Conservation (phyloP, 2,113 vertebrate genomes). For the Heptranchias perlo region DNA sequence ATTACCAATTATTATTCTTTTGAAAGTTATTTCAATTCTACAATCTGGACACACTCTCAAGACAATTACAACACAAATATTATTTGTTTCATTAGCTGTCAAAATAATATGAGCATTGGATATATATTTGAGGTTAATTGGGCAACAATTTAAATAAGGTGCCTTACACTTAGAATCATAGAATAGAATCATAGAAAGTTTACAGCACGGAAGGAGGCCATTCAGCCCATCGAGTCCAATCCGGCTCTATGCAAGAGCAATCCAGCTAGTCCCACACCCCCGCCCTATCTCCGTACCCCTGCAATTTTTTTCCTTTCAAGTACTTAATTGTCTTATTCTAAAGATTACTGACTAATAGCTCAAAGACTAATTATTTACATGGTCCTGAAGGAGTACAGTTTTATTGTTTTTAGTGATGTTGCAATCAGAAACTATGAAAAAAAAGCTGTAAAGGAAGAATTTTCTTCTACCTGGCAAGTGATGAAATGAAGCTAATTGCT, state of each 20-base stretch:
- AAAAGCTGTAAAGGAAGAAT: not conserved
- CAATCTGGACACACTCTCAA: not conserved
- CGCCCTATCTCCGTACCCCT: too few species aligned
- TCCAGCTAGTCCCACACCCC: too few species aligned
- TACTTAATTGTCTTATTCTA: not conserved
- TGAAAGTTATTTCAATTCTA: too few species aligned
- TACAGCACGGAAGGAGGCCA: too few species aligned
- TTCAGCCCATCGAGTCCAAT: too few species aligned
- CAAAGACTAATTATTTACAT: not conserved
- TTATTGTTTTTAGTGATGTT: not conserved
- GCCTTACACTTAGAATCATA: not conserved
- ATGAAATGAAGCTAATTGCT: not conserved
- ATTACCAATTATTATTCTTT: not conserved
- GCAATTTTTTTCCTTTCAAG: too few species aligned
- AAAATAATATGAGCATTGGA: not conserved
- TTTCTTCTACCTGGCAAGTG: not conserved
- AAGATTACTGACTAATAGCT: not conserved
- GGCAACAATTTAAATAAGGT: not conserved
- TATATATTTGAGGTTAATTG: not conserved
- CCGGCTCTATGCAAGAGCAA: too few species aligned
- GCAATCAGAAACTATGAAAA: not conserved
- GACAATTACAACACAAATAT: not conserved
- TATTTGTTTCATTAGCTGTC: not conserved
- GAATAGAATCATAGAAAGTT: too few species aligned
- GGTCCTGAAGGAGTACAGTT: not conserved